Base-by-base conservation (phyloP, 2,113 vertebrate species). In the Ammodytes marinus region DNA sequence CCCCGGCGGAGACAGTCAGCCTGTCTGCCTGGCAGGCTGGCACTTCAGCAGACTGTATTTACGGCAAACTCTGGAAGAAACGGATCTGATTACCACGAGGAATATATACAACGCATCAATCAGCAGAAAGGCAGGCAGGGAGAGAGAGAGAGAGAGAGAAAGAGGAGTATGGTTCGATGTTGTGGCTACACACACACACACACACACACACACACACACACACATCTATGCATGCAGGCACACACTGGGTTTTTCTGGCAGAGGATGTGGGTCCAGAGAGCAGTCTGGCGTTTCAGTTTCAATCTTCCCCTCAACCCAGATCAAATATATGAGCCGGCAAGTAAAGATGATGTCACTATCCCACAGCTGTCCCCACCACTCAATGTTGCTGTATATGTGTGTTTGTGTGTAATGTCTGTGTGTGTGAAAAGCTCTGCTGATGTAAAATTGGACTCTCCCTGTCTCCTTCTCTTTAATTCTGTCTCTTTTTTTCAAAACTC, bases 71-170 rank as follows among this genome's bases (percentile, higher is more conserved):
- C 87, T 92, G 87, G 91, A 90, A 87, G 88, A 88, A 70, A 84
- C 63, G 83, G 87, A 86, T 93, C 88, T 74, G 86, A 89, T 94
- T 92, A 93, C 91, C 70, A 19, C 67, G 2, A 67, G 66, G 82
- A 86, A 89, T 90, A 89, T 92, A 94, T 72, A 92, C 93, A 93
- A 90, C 11, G 42, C 92, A 92, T 93, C 92, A 80, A 91, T 94
- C 91, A 93, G 65, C 72, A 40, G 59, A 65, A 46, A 61, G 84
- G 40, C 61, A 47, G 66, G 42, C 19, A 59, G 79, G 57, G 59
- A 57, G 83, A 59, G 75, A 75, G 77, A 53, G 76, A 75, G 57
- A 75, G 54, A 66, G 50, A 65, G 58, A 73, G 79, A 80, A 39
- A 49, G 68, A 70, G 60, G 71, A 58, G 74, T 66, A 54, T 70